Conservation (phyloP, 2,797 vertebrate genomes). For the Chiloscyllium punctatum region DNA sequence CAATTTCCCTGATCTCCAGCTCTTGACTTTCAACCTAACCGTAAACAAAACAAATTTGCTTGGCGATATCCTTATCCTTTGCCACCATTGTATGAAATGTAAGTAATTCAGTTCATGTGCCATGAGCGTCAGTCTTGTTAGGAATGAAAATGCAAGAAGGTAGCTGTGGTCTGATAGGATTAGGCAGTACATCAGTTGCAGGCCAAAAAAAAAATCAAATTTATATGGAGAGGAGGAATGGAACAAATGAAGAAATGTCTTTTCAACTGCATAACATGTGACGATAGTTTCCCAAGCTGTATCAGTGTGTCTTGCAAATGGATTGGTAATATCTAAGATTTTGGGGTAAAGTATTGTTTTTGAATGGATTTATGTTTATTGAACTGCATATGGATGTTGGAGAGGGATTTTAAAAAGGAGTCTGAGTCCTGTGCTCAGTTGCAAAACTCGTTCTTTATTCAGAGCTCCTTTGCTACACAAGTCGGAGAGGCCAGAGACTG, state of each 20-base stretch:
- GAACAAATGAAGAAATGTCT: not conserved
- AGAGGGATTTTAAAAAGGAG: no score
- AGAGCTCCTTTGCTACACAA: no score
- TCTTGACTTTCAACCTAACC: not conserved
- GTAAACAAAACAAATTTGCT: not conserved
- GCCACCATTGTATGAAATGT: not conserved
- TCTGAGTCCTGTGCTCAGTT: no score
- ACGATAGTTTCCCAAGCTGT: no score
- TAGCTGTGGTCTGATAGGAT: not conserved
- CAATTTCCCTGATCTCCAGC: not conserved
- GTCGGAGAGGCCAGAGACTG: no score
- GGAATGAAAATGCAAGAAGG: not conserved
- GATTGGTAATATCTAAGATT: not conserved
- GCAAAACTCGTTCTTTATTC: no score
- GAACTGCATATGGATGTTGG: no score
- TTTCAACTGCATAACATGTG: not conserved
- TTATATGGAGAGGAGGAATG: not conserved
- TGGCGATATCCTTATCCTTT: not conserved
- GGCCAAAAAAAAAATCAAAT: not conserved
- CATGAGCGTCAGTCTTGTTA: not conserved
- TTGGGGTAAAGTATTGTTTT: not conserved
- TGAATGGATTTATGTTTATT: no score
- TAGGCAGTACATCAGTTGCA: not conserved
- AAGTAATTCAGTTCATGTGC: not conserved
- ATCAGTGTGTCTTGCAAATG: not conserved